Percentiles rank a stretch among this genome's conserved stretches.
Evolutionary conservation across 2,113 vertebrate species (phyloP).

Genomic region (Lipotes vexillifer): DNA sequence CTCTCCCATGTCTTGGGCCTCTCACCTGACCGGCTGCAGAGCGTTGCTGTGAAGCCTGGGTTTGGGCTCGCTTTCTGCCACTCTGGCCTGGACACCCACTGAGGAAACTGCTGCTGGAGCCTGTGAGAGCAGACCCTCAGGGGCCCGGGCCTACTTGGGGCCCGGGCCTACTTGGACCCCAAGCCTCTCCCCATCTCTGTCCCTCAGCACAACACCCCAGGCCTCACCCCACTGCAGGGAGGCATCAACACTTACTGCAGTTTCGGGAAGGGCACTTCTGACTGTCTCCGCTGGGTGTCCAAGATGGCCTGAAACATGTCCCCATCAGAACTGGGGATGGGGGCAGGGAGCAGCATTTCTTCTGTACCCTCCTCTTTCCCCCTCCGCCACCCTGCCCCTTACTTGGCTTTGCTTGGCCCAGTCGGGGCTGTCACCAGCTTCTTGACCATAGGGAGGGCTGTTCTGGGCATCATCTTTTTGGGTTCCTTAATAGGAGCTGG

Average conservation of each 20-base stretch:
- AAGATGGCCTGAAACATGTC: constrained; percentile 32
- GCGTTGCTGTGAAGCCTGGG: not conserved
- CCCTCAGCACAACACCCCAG: not conserved
- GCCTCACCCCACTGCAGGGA: not conserved
- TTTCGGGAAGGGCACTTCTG: constrained; percentile 4
- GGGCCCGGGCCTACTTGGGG: not conserved
- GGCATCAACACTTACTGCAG: constrained; percentile 14
- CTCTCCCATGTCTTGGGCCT: too few species aligned
- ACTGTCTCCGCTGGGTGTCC: not conserved
- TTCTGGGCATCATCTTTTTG: constrained; percentile 50
- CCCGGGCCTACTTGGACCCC: not conserved
- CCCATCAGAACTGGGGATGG: not conserved
- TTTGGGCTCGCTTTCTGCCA: constrained; percentile 45
- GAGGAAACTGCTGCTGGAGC: not conserved
- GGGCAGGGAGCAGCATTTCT: not conserved
- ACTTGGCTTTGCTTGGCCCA: constrained; percentile 62
- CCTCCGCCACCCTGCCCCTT: not conserved
- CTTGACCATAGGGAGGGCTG: constrained; percentile 52
- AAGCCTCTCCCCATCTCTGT: not conserved
- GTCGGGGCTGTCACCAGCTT: constrained; percentile 62
- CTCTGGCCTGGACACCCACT: not conserved
- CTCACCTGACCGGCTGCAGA: constrained; percentile 46
- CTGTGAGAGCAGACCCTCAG: constrained; percentile 34
- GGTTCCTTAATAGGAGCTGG: constrained; percentile 71
- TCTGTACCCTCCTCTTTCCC: not conserved